Base-by-base conservation (phyloP, 1,140 invertebrate genomes). In the Branchinecta lindahli region DNA sequence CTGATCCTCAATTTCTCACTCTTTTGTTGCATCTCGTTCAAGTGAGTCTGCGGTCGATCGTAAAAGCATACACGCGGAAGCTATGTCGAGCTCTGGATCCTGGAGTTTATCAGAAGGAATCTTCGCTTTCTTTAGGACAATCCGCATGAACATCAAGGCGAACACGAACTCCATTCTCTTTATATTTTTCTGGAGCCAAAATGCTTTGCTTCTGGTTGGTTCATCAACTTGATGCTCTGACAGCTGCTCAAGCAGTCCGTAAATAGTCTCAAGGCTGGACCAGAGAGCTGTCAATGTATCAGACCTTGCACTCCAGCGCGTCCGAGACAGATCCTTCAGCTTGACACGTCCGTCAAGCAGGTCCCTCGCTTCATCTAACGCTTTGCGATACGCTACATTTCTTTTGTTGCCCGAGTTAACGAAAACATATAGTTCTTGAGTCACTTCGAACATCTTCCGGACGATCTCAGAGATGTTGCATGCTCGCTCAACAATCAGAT, bases 341-440 rank as follows among this genome's bases (percentile, higher is more conserved):
- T 52, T 52, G 9, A 52, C 9, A n/a, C 47, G 47, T n/a, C n/a
- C 47, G 47, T 52, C n/a, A 9, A 52, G n/a, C 9, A 9, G n/a
- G n/a, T 52, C 9, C 9, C 47, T 9, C 47, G n/a, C n/a, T 52
- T n/a, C 47, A 52, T 52, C 47, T 52, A n/a, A n/a, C n/a, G n/a
- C n/a, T n/a, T n/a, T n/a, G n/a, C n/a, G n/a, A n/a, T n/a, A n/a
- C n/a, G n/a, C n/a, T n/a, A n/a, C n/a, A n/a, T n/a, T n/a, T n/a
- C n/a, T n/a, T n/a, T n/a, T n/a, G n/a, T n/a, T n/a, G n/a, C n/a
- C n/a, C n/a, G n/a, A n/a, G n/a, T n/a, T 52, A 52, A 52, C 9
- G 47, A n/a, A 52, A n/a, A 52, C 47, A n/a, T 52, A 52, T n/a
- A 52, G 47, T 52, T 52, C 47, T n/a, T 52, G 47, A 9, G n/a